Percentiles rank a stretch among this genome's conserved stretches.
Conservation (phyloP, 2,888 invertebrate species). For the Lasius platythorax region DNA sequence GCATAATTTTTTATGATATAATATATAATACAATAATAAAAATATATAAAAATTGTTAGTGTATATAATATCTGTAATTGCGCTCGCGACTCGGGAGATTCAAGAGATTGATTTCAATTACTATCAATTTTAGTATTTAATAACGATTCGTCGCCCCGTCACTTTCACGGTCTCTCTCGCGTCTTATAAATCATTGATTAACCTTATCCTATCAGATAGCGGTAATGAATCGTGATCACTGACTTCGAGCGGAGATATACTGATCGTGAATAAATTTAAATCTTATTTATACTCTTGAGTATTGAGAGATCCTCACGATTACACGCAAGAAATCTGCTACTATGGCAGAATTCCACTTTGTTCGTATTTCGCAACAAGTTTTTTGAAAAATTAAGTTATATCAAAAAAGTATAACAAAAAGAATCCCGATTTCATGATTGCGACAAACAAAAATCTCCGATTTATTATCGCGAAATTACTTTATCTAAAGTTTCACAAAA, state of each 20-base stretch:
- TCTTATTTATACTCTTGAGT: slow-evolving; percentile 24
- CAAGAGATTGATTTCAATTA: slow-evolving; percentile 23
- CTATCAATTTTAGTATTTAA: slow-evolving; percentile 22
- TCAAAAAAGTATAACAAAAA: neutral
- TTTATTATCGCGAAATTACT: neutral
- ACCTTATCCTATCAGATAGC: slow-evolving; percentile 34
- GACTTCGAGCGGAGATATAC: slow-evolving; percentile 18
- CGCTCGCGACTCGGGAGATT: neutral
- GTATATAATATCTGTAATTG: neutral
- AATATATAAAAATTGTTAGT: neutral
- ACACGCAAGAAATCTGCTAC: neutral
- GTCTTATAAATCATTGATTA: slow-evolving; percentile 44
- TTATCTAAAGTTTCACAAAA: neutral
- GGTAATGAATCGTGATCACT: slow-evolving; percentile 42
- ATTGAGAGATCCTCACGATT: slow-evolving; percentile 18
- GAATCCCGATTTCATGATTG: neutral
- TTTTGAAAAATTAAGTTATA: neutral
- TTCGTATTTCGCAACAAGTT: neutral
- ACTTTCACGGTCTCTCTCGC: slow-evolving; percentile 15
- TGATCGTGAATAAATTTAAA: slow-evolving; percentile 45
- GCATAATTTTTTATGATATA: neutral
- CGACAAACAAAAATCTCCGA: neutral
- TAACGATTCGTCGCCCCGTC: neutral
- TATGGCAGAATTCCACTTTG: neutral
- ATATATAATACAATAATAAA: neutral